These are phyloP conservation scores for Masticophis lateralis DNA, from an alignment of 2,797 vertebrate genomes.

Conservation along the genomic window DNA sequence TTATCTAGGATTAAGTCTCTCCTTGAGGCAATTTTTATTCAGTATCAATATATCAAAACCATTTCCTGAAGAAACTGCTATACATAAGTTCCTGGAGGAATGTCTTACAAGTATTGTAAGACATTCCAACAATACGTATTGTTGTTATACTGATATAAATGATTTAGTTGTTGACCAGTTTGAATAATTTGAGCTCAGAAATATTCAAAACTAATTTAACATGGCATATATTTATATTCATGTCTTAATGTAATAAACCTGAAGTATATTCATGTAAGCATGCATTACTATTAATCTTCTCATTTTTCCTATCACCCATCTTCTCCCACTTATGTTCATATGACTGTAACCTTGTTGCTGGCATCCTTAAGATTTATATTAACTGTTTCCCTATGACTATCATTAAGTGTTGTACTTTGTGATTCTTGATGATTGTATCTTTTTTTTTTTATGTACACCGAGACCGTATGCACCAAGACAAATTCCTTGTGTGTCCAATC, in stretches of 20 bases:
- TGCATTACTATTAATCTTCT: no score
- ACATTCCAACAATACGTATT: background rate
- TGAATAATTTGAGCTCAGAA: background rate
- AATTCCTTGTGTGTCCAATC: no score
- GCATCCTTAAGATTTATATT: no score
- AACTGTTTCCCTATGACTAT: no score
- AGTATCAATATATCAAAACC: background rate
- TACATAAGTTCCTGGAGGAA: background rate
- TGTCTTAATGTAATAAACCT: background rate
- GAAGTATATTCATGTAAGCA: background rate
- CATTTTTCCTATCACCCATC: no score
- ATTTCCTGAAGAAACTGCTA: background rate
- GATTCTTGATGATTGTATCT: no score
- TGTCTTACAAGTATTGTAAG: background rate
- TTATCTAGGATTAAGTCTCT: background rate
- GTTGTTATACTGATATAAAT: background rate
- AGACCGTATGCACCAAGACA: no score
- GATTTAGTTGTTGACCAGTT: background rate
- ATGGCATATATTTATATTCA: background rate
- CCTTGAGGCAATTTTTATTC: background rate
- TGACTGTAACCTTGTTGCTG: no score
- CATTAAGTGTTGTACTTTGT: no score
- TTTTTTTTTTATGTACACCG: no score
- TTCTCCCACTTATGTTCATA: no score
- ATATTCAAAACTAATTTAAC: background rate